Conservation (phyloP, 2,113 vertebrate genomes). For the Gambusia holbrooki region DNA sequence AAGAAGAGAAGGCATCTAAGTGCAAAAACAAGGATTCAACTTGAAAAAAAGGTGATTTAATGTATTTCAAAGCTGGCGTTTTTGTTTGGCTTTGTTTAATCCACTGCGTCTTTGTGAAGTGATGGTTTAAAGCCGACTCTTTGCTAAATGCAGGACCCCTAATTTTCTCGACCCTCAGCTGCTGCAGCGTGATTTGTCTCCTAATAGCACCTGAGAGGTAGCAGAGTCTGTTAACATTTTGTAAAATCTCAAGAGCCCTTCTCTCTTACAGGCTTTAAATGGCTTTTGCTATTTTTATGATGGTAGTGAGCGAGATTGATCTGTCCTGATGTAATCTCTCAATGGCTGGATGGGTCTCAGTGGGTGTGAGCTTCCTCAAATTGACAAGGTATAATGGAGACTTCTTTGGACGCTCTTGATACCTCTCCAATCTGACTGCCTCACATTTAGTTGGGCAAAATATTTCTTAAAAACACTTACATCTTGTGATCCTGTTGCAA, state of each 20-base stretch:
- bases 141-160: conserved; percentile 18
- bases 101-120: conserved; percentile 17
- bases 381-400: conserved; percentile 55
- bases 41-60: conserved; percentile 38
- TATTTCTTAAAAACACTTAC: conserved; percentile 43
- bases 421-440: conserved; percentile 25
- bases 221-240: conserved; percentile 25
- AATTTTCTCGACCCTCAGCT: conserved; percentile 19
- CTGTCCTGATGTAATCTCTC: conserved; percentile 59
- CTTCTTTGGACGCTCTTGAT: conserved; percentile 38
- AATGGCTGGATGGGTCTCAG: conserved; percentile 37
- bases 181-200: conserved; percentile 36
- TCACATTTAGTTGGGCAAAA: conserved; percentile 43
- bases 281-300: conserved; percentile 56
- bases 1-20: conserved; percentile 43
- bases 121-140: conserved; percentile 37
- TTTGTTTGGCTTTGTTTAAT: conserved; percentile 51
- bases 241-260: conserved; percentile 52
- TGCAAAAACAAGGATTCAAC: conserved; percentile 34
- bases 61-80: conserved; percentile 39
- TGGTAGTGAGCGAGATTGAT: conserved; percentile 46
- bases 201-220: conserved; percentile 47
- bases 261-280: conserved; percentile 46
- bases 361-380: conserved; percentile 52
- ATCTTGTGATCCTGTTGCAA: not conserved